Evolutionary conservation across 2,797 vertebrate species (phyloP), one percentile per base, ranked within the genome.

Genomic region (Todus mexicanus): DNA sequence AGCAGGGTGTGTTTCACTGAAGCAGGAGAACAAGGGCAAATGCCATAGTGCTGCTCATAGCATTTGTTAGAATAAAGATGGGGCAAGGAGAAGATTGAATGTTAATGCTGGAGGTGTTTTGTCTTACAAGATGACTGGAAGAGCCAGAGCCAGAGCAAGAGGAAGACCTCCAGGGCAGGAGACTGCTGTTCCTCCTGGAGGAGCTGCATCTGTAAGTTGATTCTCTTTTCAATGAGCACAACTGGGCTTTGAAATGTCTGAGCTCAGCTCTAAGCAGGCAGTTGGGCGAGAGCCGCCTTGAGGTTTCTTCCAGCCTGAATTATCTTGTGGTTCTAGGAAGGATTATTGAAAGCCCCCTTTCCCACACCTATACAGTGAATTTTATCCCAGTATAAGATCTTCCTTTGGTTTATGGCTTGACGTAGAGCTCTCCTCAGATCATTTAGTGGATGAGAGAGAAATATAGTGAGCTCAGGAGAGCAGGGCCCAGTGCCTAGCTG

Each of bases 141-240:
- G 99, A 65, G 98, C 98, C 2, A 96, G 98, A 96, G 97, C 97
- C 1, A 89, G 97, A 79, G 98, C 98, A 1, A 93, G 99, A 70
- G 99, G 98, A 61, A 95, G 98, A 82, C 98, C 98, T 18, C 98
- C 98, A 0, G 98, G 97, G 4, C 98, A 98, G 33, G 98, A 97
- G 45, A 3, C 43, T 0, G 2, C 35, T 10, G 2, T 7, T 59
- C 68, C 84, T 1, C 27, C 92, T 7, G 97, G 98, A 26, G 98
- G 98, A 60, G 86, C 95, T 40, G 89, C 97, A 29, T 57, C 89
- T 48, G 97, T 98, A 86, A 98, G 98, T 95, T 27, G 29, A 4
- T 54, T 60, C 45, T 47, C 12, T 54, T 72, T 38, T 57, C 63
- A 51, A 40, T 70, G 57, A 35, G 27, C 33, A 6, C 31, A 42